Base-by-base conservation (phyloP, 2,113 vertebrate species). In the Syngnathoides biaculeatus region DNA sequence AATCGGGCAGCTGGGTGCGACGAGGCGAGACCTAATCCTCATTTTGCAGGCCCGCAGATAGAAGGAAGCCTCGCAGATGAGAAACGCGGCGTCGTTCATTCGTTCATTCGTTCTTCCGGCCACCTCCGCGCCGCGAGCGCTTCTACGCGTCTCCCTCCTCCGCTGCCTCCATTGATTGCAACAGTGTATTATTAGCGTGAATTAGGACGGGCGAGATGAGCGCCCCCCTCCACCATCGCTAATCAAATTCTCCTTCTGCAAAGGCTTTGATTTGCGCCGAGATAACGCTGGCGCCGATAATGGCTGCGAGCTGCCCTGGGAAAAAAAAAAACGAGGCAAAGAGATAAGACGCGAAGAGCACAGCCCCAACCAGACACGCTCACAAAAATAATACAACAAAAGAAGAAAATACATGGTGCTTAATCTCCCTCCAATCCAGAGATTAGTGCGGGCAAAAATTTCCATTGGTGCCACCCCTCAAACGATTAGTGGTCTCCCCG, bases 221-320 rank as follows among this genome's bases (percentile, higher is more conserved):
- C 69, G 67, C 56, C 39, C 53, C 30, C 35, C 71, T 38, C 75
- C 72, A 64, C 64, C 63, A 47, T 74, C 58, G 45, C 63, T 82
- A 84, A 88, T 89, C 65, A 30, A 74, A 75, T 85, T 84, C 74
- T 79, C 68, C 81, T 75, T 77, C 83, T 80, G 78, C 80, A 80
- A 84, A 74, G 67, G 84, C 84, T 88, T 85, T 83, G 87, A 88
- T 89, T 88, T 85, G 79, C 73, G 80, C 86, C 86, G 79, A 84
- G 75, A 87, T 87, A 84, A 65, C 77, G 73, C 65, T 52, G 1
- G 35, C 14, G 71, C 27, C 78, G 87, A 89, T 84, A 83, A 84
- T 62, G 60, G 48, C 17, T 20, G 62, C 57, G 66, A 80, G 73
- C 59, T 74, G 73, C 80, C 85, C 81, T 0, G n/a, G 75, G n/a